A percentile compares a stretch with the other conserved stretches of the same genome.
Evolutionary conservation across 2,113 vertebrate genomes (phyloP).

Genomic region (Chauna torquata): DNA sequence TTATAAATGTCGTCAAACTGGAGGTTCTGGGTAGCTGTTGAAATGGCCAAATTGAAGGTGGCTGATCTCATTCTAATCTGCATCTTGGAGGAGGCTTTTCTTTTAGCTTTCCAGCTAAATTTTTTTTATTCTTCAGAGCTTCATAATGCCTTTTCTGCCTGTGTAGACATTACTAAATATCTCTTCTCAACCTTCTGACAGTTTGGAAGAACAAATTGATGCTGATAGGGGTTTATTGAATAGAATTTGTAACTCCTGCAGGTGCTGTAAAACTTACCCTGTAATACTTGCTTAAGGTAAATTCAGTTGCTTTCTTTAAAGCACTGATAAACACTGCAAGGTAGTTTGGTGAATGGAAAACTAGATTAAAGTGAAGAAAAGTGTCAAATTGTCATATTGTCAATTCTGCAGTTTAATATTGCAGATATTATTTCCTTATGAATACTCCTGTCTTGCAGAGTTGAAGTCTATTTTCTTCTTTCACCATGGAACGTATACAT

Average conservation of each 20-base stretch:
- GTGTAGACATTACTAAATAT: not conserved
- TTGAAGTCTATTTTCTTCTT: constrained; percentile 36
- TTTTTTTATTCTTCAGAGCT: not conserved
- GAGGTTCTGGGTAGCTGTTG: not conserved
- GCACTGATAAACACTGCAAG: not conserved
- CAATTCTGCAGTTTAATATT: not conserved
- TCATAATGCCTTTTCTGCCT: not conserved
- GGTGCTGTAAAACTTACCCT: not conserved
- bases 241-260: not conserved
- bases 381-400: not conserved
- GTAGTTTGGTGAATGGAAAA: not conserved
- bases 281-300: not conserved
- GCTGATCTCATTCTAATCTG: not conserved
- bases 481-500: constrained; percentile 13
- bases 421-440: not conserved
- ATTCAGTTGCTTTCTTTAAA: not conserved
- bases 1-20: not conserved
- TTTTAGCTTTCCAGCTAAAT: not conserved
- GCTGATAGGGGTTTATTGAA: not conserved
- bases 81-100: not conserved
- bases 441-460: not conserved
- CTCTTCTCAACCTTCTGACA: not conserved
- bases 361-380: not conserved
- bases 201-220: not conserved
- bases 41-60: not conserved